Base-by-base conservation (phyloP, 2,888 invertebrate genomes). In the Catocala sponsa region DNA sequence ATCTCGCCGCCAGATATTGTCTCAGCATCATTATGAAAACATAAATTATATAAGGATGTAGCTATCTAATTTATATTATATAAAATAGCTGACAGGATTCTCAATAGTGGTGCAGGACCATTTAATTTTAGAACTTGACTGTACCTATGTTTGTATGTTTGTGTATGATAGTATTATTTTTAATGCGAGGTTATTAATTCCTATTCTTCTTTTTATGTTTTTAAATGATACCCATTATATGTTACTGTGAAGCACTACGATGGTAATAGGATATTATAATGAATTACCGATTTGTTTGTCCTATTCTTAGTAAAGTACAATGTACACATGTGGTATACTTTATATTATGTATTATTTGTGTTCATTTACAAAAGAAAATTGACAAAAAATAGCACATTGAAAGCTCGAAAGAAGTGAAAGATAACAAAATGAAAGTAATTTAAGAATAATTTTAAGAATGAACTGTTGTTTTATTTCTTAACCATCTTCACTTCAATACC, bases 401-500 rank as follows among this genome's bases (percentile, higher is more conserved):
- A 76, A 70, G 64, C 62, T 68, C 47, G 47, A 72, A 76, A 69
- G 51, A 68, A 64, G 52, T 60, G 46, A 67, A 67, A 66, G 53
- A 76, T 78, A 77, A 73, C 80, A 83, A 80, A 85, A 84, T 86
- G 72, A 86, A 86, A 87, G 86, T 85, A 86, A 85, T 81, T 77
- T 87, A 87, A 87, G 87, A 83, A 85, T 91, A 91, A 87, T 85
- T 84, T 86, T 91, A 92, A 89, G 91, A 86, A 83, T 59, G 68
- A 73, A 68, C 56, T 70, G 79, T 87, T 84, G 91, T 92, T 91
- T 92, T 85, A 91, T 92, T 91, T 87, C 32, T 42, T 51, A 38
- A 60, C 65, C 38, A 38, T 35, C 25, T 13, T n/a, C 5, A 13
- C 12, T 50, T 12, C 35, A 50, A 33, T 13, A 25, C 13, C 35